Conservation (phyloP, 2,888 invertebrate species). For the Melipona beecheii region DNA sequence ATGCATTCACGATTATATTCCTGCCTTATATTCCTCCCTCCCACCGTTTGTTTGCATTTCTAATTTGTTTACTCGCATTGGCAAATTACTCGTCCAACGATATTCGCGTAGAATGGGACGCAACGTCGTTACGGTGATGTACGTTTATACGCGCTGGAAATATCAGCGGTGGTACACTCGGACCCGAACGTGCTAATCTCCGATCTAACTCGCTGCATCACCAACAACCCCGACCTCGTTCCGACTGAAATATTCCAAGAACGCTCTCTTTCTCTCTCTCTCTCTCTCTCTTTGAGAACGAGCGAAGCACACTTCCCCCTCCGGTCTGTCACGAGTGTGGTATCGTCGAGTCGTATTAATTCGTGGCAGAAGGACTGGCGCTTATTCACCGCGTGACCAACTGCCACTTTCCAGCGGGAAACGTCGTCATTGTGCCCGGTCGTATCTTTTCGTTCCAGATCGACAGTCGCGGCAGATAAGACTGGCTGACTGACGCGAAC, state of each 20-base stretch:
- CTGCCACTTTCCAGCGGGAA: constrained; percentile 3
- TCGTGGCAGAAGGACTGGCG: constrained; percentile 29
- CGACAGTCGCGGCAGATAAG: constrained; percentile 57
- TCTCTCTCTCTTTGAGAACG: too few relatives aligned
- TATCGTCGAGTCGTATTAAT: constrained; percentile 52
- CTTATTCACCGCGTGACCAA: constrained; percentile 10
- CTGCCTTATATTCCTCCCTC: neutral
- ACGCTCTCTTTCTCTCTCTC: too few relatives aligned
- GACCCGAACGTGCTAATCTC: constrained; percentile 25
- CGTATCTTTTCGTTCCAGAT: constrained; percentile 62
- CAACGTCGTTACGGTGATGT: neutral
- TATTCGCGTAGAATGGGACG: neutral
- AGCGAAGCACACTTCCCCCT: neutral
- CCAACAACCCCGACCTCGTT: neutral
- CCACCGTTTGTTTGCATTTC: neutral
- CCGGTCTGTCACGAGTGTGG: constrained; percentile 2
- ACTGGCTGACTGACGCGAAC: constrained; percentile 52
- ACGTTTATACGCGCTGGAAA: neutral
- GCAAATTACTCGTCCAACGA: neutral
- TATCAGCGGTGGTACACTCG: neutral
- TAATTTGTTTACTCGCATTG: neutral
- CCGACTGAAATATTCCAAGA: neutral
- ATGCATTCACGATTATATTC: neutral
- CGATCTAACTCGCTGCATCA: constrained; percentile 11
- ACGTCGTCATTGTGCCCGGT: constrained; percentile 45